These are phyloP conservation scores for Catharus minimus DNA, from an alignment of 2,113 vertebrate genomes.

Conservation along the genomic window DNA sequence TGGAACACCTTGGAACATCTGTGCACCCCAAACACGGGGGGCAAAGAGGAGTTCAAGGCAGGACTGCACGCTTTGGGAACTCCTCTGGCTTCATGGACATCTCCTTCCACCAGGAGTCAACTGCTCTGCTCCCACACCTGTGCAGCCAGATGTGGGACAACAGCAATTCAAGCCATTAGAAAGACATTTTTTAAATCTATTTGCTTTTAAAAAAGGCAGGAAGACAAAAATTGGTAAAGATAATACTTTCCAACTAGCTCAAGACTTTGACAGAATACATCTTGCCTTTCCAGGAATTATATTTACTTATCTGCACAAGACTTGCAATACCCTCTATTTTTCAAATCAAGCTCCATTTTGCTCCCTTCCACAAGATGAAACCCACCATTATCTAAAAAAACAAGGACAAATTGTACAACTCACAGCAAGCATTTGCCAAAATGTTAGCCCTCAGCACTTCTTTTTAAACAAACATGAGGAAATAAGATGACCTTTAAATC, in stretches of 20 bases:
- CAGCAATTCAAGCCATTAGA: neutral
- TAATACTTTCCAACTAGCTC: neutral
- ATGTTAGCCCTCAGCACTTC: neutral
- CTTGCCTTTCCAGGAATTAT: neutral
- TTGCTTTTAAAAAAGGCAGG: neutral
- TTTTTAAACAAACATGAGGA: slow-evolving; percentile 42
- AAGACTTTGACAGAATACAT: neutral
- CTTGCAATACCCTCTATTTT: neutral
- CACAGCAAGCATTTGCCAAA: slow-evolving; percentile 1
- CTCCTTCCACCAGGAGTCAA: neutral
- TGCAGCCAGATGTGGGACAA: slow-evolving; percentile 12
- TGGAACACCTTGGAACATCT: neutral
- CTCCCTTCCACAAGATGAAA: neutral
- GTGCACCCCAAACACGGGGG: neutral
- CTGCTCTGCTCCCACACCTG: neutral
- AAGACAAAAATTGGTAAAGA: neutral
- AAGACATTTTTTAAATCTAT: neutral
- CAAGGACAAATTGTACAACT: neutral
- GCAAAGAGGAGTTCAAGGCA: neutral
- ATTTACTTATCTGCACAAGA: neutral
- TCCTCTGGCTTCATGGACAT: neutral
- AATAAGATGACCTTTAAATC: slow-evolving; percentile 44
- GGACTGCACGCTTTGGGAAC: neutral
- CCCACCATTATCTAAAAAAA: neutral
- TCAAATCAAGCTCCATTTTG: neutral